Conservation (phyloP, 2,113 vertebrate genomes). For the Paradoxurus hermaphroditus region DNA sequence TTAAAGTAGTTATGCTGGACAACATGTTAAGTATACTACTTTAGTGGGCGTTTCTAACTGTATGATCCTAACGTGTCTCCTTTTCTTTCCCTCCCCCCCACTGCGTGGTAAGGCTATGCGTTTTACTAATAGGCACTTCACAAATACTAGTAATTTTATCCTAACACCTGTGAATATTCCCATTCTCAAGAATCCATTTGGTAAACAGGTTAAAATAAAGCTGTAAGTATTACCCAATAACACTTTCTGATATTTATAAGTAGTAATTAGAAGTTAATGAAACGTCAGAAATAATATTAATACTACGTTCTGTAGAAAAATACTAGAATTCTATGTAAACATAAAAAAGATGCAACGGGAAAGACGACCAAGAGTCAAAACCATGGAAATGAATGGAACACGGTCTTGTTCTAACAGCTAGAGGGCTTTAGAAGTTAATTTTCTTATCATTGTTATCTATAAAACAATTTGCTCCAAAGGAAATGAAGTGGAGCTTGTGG, state of each 20-base stretch:
- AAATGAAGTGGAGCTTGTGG: conserved; percentile 19
- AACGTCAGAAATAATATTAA: background rate
- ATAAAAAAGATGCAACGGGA: background rate
- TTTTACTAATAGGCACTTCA: background rate
- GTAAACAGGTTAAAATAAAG: conserved; percentile 30
- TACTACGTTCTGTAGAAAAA: background rate
- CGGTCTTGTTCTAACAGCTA: conserved; percentile 29
- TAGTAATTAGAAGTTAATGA: background rate
- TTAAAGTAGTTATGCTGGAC: background rate
- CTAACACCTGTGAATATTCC: background rate
- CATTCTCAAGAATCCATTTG: background rate
- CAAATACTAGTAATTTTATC: background rate
- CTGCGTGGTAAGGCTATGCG: background rate
- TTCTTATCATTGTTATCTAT: conserved; percentile 34
- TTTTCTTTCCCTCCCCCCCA: background rate
- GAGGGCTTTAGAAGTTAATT: conserved; percentile 29
- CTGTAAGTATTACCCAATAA: background rate
- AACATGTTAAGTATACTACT: background rate
- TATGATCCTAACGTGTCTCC: background rate
- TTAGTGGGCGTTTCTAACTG: background rate
- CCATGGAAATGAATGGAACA: background rate
- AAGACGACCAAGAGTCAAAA: conserved; percentile 1
- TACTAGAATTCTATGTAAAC: background rate
- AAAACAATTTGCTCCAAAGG: conserved; percentile 2
- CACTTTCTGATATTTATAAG: background rate